Percentiles rank a stretch among this genome's conserved stretches.
Conservation (phyloP, 2,113 vertebrate genomes). For the Cyprinus carpio region DNA sequence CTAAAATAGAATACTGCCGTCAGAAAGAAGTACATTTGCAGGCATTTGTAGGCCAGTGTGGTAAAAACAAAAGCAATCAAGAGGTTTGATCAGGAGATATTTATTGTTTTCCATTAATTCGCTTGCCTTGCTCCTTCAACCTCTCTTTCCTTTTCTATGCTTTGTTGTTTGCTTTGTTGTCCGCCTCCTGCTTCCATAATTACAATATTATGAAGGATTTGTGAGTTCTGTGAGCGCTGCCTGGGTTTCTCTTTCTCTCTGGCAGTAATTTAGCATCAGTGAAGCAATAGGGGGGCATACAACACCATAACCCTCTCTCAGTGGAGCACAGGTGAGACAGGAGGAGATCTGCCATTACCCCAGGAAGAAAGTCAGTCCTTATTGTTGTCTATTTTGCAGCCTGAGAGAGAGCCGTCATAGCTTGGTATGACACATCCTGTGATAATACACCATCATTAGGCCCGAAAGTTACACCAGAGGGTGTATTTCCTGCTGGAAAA, state of each 20-base stretch:
- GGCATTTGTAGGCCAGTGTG: background rate
- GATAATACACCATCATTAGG: background rate
- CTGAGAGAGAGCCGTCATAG: conserved; percentile 3
- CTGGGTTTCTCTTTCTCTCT: conserved; percentile 1
- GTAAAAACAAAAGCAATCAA: background rate
- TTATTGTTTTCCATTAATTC: background rate
- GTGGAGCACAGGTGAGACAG: conserved; percentile 29
- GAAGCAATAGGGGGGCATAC: background rate
- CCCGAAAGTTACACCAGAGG: background rate
- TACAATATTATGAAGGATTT: conserved; percentile 1
- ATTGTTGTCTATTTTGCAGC: conserved; percentile 19
- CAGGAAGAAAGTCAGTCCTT: conserved; percentile 16
- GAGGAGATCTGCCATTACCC: conserved; percentile 20
- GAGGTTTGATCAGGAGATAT: background rate
- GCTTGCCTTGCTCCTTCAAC: background rate
- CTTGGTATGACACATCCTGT: background rate
- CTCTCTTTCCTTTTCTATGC: background rate
- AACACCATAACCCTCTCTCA: conserved; percentile 13
- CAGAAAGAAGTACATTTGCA: background rate
- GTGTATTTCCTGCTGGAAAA: background rate
- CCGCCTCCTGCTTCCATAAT: background rate
- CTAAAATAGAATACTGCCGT: conserved; percentile 20
- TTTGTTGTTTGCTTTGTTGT: background rate
- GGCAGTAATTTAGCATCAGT: conserved; percentile 34
- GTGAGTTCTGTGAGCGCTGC: background rate